These are phyloP conservation scores for Parnassius glacialis DNA, from an alignment of 2,888 invertebrate species.

Conservation along the genomic window DNA sequence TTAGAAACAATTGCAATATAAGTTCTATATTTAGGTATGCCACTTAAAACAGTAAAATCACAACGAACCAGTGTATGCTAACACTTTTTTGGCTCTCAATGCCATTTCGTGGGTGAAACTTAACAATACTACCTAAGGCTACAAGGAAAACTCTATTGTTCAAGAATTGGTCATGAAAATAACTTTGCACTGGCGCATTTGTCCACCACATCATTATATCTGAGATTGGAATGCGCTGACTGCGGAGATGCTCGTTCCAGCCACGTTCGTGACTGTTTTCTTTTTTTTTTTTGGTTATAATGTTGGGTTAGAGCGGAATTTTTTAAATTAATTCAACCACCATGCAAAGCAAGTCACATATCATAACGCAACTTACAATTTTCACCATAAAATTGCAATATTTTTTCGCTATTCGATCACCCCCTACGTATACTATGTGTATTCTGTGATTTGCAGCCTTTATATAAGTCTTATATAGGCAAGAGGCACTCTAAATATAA, in stretches of 20 bases:
- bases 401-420: slow-evolving; percentile 61
- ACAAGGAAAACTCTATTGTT: slow-evolving; percentile 51
- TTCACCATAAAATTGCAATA: slow-evolving; percentile 78
- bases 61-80: slow-evolving; percentile 52
- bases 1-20: slow-evolving; percentile 79
- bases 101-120: slow-evolving; percentile 52
- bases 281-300: background rate
- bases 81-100: slow-evolving; percentile 38
- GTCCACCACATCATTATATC: slow-evolving; percentile 42
- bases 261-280: background rate
- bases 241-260: slow-evolving; percentile 43
- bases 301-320: background rate
- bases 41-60: slow-evolving; percentile 72
- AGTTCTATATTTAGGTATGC: slow-evolving; percentile 80
- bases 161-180: slow-evolving; percentile 61
- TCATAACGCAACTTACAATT: slow-evolving; percentile 82
- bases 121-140: slow-evolving; percentile 57
- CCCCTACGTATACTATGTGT: slow-evolving; percentile 78
- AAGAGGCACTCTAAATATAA: slow-evolving; percentile 85
- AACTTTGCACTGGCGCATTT: slow-evolving; percentile 52
- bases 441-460: slow-evolving; percentile 82
- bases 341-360: slow-evolving; percentile 61
- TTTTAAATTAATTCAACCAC: slow-evolving; percentile 20
- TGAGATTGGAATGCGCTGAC: slow-evolving; percentile 74
- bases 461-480: slow-evolving; percentile 82